These are phyloP conservation scores for Chrysodeixis includens DNA, from an alignment of 2,888 invertebrate genomes.

Conservation along the genomic window DNA sequence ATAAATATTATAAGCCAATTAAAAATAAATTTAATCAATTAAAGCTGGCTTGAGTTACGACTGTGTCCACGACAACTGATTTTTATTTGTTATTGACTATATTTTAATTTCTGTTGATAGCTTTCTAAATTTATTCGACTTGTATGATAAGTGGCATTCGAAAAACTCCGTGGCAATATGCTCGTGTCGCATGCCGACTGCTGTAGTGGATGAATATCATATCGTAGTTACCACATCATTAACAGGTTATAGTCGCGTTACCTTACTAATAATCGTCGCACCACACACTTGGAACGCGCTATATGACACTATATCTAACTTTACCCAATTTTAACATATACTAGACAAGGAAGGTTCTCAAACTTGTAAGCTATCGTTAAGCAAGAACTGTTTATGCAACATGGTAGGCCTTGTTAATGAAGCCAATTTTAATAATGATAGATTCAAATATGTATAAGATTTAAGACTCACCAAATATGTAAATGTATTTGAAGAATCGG, in stretches of 20 bases:
- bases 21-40: slow-evolving; percentile 57
- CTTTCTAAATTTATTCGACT: slow-evolving; percentile 76
- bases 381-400: slow-evolving; percentile 25
- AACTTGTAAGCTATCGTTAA: slow-evolving; percentile 18
- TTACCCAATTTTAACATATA: slow-evolving; percentile 20
- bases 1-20: slow-evolving; percentile 45
- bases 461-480: slow-evolving; percentile 59
- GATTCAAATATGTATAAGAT: slow-evolving; percentile 52
- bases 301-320: slow-evolving; percentile 40
- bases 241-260: slow-evolving; percentile 74
- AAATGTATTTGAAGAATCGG: slow-evolving; percentile 69
- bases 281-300: slow-evolving; percentile 42
- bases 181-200: slow-evolving; percentile 60
- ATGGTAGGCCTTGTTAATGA: slow-evolving; percentile 38
- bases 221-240: slow-evolving; percentile 75
- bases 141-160: slow-evolving; percentile 71
- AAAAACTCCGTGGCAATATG: slow-evolving; percentile 66
- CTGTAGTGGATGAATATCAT: slow-evolving; percentile 68
- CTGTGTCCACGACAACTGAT: slow-evolving; percentile 60
- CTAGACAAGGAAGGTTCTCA: slow-evolving; percentile 20
- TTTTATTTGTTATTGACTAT: slow-evolving; percentile 65
- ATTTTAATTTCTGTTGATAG: slow-evolving; percentile 70
- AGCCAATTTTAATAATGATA: slow-evolving; percentile 51
- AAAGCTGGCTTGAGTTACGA: slow-evolving; percentile 62
- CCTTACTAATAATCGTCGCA: slow-evolving; percentile 59